These are phyloP conservation scores for Morbakka virulenta DNA, from an alignment of 30 jellyfish, hydroid and myxozoan species.

Conservation along the genomic window DNA sequence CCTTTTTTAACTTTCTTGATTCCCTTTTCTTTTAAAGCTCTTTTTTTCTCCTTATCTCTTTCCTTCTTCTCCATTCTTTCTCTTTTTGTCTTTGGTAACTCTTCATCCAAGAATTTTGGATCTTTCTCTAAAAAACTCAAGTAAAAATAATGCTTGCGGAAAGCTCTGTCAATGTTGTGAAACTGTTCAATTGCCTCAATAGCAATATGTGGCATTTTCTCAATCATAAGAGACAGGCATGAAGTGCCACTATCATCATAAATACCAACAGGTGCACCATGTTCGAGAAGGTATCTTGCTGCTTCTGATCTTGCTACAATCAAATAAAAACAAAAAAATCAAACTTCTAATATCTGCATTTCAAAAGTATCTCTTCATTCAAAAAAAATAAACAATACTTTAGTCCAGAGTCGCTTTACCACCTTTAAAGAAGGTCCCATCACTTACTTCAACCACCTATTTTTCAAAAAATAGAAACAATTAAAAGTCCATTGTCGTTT, in stretches of 20 bases:
- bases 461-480: no score
- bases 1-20: constrained; percentile 68
- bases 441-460: no score
- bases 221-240: constrained; percentile 96
- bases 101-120: constrained; percentile 60
- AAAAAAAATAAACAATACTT: no score
- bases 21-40: constrained; percentile 86
- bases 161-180: constrained; percentile 94
- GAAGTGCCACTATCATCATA: constrained; percentile 98
- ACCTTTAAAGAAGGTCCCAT: no score
- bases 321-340: no score
- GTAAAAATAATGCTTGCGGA: constrained; percentile 93
- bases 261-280: constrained; percentile 99
- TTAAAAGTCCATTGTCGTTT: no score
- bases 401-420: no score
- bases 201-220: constrained; percentile 98
- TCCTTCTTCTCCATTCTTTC: constrained; percentile 81
- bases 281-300: constrained; percentile 95
- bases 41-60: constrained; percentile 67
- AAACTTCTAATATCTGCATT: no score
- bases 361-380: no score
- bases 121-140: constrained; percentile 82
- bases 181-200: constrained; percentile 98
- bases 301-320: constrained; percentile 99
- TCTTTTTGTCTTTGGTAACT: constrained; percentile 69